These are phyloP conservation scores for Sebastes steindachneri DNA, from an alignment of 2,797 vertebrate species.

Conservation along the genomic window DNA sequence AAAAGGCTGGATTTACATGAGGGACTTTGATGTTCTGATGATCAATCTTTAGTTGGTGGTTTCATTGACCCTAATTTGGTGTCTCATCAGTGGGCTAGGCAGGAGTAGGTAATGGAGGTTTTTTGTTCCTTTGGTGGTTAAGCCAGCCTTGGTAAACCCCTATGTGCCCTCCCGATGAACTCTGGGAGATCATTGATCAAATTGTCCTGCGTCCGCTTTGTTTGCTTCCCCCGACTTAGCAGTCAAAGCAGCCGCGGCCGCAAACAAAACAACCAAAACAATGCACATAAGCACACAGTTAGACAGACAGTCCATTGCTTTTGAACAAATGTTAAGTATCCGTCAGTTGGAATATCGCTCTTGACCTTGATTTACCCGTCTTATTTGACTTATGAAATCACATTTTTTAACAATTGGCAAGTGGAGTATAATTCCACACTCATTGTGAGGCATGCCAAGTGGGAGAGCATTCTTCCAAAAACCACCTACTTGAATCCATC, in stretches of 20 bases:
- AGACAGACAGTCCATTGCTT: conserved; percentile 39
- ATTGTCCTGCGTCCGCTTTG: conserved; percentile 81
- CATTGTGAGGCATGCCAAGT: conserved; percentile 76
- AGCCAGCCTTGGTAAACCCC: conserved; percentile 85
- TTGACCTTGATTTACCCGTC: conserved; percentile 74
- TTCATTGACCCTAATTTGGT: conserved; percentile 85
- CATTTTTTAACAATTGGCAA: conserved; percentile 77
- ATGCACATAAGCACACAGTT: conserved; percentile 42
- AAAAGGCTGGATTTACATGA: conserved; percentile 83
- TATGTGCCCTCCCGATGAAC: conserved; percentile 81
- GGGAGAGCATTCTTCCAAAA: conserved; percentile 76
- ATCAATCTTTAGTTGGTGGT: conserved; percentile 86
- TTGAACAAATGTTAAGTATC: conserved; percentile 45
- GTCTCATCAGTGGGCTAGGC: conserved; percentile 81
- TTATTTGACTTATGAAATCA: conserved; percentile 76
- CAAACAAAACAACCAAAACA: conserved; percentile 77
- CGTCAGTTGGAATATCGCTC: conserved; percentile 42
- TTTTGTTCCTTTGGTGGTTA: conserved; percentile 84
- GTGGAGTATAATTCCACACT: conserved; percentile 69
- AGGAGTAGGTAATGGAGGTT: conserved; percentile 81
- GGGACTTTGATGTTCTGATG: conserved; percentile 85
- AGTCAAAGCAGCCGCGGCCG: conserved; percentile 67
- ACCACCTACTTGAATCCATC: conserved; percentile 79
- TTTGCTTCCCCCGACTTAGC: conserved; percentile 78
- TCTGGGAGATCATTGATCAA: conserved; percentile 83